Base-by-base conservation (phyloP, 2,888 invertebrate species). In the Lamellibrachia satsuma region DNA sequence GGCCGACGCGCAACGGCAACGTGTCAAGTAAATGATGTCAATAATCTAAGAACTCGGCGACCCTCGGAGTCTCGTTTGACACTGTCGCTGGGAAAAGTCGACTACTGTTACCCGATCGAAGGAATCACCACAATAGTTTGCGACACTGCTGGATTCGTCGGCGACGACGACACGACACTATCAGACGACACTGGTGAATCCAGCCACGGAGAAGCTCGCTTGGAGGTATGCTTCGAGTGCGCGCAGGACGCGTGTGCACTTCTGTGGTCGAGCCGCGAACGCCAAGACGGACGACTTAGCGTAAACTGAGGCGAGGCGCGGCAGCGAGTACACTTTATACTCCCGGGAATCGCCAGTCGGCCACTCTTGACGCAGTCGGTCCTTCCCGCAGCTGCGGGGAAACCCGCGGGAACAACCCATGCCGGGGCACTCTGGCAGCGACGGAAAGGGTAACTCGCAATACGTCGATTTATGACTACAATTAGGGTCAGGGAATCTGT, bases 281-380 rank as follows among this genome's bases (percentile, higher is more conserved):
- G 75, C 75, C 22, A 75, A 75, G 75, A 75, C 75, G 75, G 75
- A 75, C 75, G 75, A 75, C 75, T 75, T 75, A n/a, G 75, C 75
- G 75, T 75, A 75, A 22, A 75, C 75, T 75, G 75, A 22, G 2
- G 75, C 75, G 75, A 75, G 22, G 75, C 75, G 75, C n/a, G 6
- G 75, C 75, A 75, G 75, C 75, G 22, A n/a, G 75, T 22, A 75
- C 6, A n/a, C 22, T 75, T 75, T 75, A 75, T 75, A 75, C 75
- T 22, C 75, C 3, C 75, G 75, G 75, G 75, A 75, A 15, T 75
- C 75, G 22, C 15, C 22, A 15, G 75, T 11, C 75, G 75, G 75
- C 15, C 75, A 75, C 15, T 75, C 6, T 15, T n/a, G 22, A 22
- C n/a, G 75, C 22, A 15, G 75, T 6, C 15, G 75, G 22, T 75